These are phyloP conservation scores for Monopis laevigella DNA, from an alignment of 2,888 invertebrate species.

Conservation along the genomic window DNA sequence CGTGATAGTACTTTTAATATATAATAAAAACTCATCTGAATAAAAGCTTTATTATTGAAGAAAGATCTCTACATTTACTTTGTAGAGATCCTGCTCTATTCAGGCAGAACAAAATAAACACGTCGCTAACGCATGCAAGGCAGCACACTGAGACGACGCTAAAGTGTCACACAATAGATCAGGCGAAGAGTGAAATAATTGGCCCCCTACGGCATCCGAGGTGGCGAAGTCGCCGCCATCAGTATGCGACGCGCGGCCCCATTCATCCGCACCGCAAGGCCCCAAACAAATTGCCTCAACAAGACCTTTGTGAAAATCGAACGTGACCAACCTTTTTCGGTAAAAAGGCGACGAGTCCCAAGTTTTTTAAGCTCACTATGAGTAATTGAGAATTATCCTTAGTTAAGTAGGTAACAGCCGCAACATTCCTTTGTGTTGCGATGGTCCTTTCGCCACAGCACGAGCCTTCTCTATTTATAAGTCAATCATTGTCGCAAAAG, in stretches of 20 bases:
- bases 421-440: background rate
- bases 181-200: conserved; percentile 35
- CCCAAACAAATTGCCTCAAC: conserved; percentile 47
- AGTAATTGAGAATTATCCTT: conserved; percentile 36
- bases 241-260: conserved; percentile 39
- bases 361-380: conserved; percentile 32
- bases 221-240: conserved; percentile 29
- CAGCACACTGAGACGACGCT: too few relatives aligned
- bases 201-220: conserved; percentile 25
- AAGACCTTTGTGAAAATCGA: conserved; percentile 34
- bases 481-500: conserved; percentile 51
- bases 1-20: too few relatives aligned
- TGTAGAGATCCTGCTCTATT: too few relatives aligned
- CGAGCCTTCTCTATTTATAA: conserved; percentile 43
- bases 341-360: conserved; percentile 29
- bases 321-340: conserved; percentile 31
- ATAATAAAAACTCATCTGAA: too few relatives aligned
- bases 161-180: conserved; percentile 24
- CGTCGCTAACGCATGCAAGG: too few relatives aligned
- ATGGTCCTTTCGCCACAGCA: conserved; percentile 2
- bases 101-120: too few relatives aligned
- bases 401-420: conserved; percentile 23
- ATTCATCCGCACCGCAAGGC: conserved; percentile 45
- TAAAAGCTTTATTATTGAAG: too few relatives aligned
- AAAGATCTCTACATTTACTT: too few relatives aligned